Conservation (phyloP, 1,140 invertebrate species). For the Fragariocoptes setiger region DNA sequence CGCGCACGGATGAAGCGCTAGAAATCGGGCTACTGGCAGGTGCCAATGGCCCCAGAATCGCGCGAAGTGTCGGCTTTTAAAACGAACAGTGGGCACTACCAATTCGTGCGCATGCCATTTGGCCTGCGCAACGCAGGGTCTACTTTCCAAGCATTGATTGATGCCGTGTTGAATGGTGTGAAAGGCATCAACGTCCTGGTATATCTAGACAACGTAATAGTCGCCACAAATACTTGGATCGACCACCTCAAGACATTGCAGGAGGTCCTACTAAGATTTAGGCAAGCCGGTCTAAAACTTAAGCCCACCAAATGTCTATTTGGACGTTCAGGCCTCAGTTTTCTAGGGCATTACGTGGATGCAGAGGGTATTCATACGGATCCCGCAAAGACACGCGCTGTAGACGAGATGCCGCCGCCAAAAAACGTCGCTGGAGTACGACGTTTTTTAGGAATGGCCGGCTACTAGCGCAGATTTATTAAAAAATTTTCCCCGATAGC, state of each 20-base stretch:
- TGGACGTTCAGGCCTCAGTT: slow-evolving; percentile 1
- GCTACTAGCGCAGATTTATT: slow-evolving; percentile 15
- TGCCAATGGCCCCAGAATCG: slow-evolving; percentile 14
- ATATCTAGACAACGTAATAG: background rate
- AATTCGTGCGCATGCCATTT: slow-evolving; percentile 17
- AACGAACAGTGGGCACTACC: slow-evolving; percentile 14
- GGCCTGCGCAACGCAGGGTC: slow-evolving; percentile 15
- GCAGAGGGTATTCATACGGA: slow-evolving; percentile 1
- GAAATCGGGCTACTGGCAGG: slow-evolving; percentile 19
- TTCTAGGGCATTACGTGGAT: slow-evolving; percentile 6
- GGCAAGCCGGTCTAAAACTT: slow-evolving; percentile 2
- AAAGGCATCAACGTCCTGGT: slow-evolving; percentile 8
- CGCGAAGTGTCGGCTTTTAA: slow-evolving; percentile 18
- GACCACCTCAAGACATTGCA: background rate
- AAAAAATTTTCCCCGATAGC: slow-evolving; percentile 13
- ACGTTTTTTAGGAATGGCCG: slow-evolving; percentile 14
- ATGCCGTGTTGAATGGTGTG: no score
- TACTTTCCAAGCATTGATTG: slow-evolving; percentile 14
- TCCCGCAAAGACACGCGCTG: slow-evolving; percentile 1
- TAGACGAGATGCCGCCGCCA: slow-evolving; percentile 1
- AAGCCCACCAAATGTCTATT: slow-evolving; percentile 8
- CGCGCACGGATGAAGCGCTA: no score
- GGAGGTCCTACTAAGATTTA: background rate
- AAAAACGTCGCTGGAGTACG: slow-evolving; percentile 10
- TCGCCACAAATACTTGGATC: background rate